phyloP scores from a whole-genome alignment of 2,797 vertebrate species.

The Pseudomugil gertrudae region DNA sequence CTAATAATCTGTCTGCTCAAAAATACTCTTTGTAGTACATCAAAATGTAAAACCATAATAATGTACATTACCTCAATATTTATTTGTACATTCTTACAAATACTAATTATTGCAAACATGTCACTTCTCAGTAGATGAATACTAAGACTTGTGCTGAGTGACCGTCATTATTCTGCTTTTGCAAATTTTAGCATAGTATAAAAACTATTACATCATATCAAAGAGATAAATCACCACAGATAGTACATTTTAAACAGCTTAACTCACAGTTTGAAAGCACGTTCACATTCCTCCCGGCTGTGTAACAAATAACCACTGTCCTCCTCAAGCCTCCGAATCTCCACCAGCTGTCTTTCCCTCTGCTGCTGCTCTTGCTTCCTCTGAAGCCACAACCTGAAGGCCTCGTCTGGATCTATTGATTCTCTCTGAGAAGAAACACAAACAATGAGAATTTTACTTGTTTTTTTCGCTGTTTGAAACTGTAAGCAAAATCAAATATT shows the following conservation, averaged over 20 bases:
- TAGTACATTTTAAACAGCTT: neutral
- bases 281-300: conserved; percentile 87
- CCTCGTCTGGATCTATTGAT: conserved; percentile 85
- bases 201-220: neutral
- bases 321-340: conserved; percentile 87
- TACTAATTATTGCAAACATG: neutral
- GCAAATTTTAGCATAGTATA: neutral
- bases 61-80: neutral
- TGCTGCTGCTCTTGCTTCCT: conserved; percentile 91
- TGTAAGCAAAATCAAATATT: neutral
- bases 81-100: too few relatives aligned
- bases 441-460: too few relatives aligned
- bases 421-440: conserved; percentile 74
- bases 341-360: conserved; percentile 87
- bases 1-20: neutral
- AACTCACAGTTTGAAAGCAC: conserved; percentile 91
- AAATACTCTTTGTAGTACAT: neutral
- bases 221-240: neutral
- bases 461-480: neutral
- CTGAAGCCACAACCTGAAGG: conserved; percentile 90
- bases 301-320: conserved; percentile 83
- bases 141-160: neutral
- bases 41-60: neutral
- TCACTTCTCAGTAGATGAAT: neutral
- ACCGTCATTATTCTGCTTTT: neutral